Conservation (phyloP, 2,113 vertebrate genomes). For the Lynx canadensis region DNA sequence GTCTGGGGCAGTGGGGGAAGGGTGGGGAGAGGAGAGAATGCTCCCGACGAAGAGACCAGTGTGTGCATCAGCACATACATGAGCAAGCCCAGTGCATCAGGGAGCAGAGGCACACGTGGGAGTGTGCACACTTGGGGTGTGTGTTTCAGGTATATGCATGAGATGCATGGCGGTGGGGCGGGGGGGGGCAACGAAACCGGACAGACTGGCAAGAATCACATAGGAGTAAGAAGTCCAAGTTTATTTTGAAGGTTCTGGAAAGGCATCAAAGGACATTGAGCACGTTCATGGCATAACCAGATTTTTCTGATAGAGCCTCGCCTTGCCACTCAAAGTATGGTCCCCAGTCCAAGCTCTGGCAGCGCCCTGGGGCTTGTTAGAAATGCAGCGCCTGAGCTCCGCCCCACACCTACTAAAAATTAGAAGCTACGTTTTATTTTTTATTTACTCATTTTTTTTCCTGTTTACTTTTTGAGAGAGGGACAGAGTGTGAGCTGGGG, state of each 20-base stretch:
- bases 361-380: background rate
- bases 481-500: too few species aligned
- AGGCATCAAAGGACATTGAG: background rate
- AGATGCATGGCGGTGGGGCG: background rate
- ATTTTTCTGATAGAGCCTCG: background rate
- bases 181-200: background rate
- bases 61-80: background rate
- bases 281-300: background rate
- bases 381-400: background rate
- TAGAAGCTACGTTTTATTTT: background rate
- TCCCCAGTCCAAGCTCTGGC: background rate
- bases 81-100: background rate
- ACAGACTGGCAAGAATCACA: background rate
- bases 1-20: background rate
- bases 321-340: background rate
- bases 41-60: background rate
- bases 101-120: fast-evolving
- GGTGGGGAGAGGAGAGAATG: background rate
- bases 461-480: too few species aligned
- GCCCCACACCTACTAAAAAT: background rate
- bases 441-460: too few species aligned
- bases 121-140: too few species aligned
- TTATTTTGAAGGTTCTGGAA: background rate
- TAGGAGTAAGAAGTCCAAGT: background rate
- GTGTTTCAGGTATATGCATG: background rate